Evolutionary conservation across 2,888 invertebrate species (phyloP), one percentile per base, ranked within the genome.

Genomic region (Drosophila neoperkinsi): DNA sequence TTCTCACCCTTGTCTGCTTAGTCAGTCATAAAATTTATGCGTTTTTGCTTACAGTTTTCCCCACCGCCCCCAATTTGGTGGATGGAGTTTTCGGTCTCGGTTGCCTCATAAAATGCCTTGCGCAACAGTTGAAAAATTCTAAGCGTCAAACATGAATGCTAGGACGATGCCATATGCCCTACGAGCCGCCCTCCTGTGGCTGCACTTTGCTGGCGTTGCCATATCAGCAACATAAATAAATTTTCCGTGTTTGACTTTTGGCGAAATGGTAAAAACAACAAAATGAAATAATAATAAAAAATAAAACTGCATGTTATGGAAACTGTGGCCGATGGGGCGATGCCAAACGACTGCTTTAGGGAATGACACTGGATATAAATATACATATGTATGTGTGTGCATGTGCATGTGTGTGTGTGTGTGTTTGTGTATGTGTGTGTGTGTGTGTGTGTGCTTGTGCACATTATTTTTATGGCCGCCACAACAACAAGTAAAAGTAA

Each of bases 21-120:
- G 77, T 84, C 81, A 83, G 81, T 78, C 84, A 86, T 86, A 88
- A 86, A 86, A 89, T 86, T 89, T 89, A 86, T 89, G 89, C 89
- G 89, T 78, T 86, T 79, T 79, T 78, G 65, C 77, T 79, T 76
- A 76, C 74, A 82, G 71, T 67, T 73, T 73, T 71, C 72, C 70
- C 16, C 72, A 81, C 67, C 7, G 16, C 6, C 16, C 36, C 18
- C 36, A 7, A 18, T 79, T 76, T 25, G 51, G 9, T 28, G 34
- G 21, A n/a, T 36, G 43, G 28, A 50, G 60, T 33, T 67, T 62
- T 43, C 34, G 70, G 61, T 69, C 78, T 56, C 79, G 34, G 57
- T 64, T 77, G 77, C 53, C 77, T 79, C 77, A 63, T 71, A 82
- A 77, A 77, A 74, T 68, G 75, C 58, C 70, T 77, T 66, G 85